Base-by-base conservation (phyloP, 2,888 invertebrate species). In the Caenorhabditis plicata region DNA sequence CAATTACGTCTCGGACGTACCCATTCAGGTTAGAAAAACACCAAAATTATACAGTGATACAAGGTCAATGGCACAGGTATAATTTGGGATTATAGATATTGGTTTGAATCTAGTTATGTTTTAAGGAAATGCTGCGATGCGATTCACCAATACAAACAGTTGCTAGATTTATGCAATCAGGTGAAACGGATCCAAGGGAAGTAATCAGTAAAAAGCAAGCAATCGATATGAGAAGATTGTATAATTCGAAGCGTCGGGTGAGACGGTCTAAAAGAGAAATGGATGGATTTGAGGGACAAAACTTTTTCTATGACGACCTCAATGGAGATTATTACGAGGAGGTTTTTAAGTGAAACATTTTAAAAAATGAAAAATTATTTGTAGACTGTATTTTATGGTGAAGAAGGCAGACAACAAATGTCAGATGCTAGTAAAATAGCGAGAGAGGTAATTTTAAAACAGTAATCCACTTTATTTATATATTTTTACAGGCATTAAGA, bases 31-130 rank as follows among this genome's bases (percentile, higher is more conserved):
- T n/a, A 25, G 61, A 29, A 61, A 51, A 25, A 53, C 53, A 0
- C 61, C 61, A 3, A 61, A 53, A 26, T 27, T 61, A 8, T 61
- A 61, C 41, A 61, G 61, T 15, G 60, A 54, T 22, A 53, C 53
- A 0, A 38, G 53, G 13, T 43, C 46, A 1, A 50, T 60, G 3
- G 53, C 60, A 7, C 54, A 60, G 23, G n/a, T n/a, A n/a, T n/a
- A n/a, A n/a, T n/a, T n/a, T n/a, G n/a, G n/a, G n/a, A n/a, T n/a
- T n/a, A n/a, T n/a, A n/a, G n/a, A n/a, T n/a, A n/a, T n/a, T n/a
- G n/a, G n/a, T n/a, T n/a, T n/a, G n/a, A n/a, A n/a, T n/a, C n/a
- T n/a, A n/a, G n/a, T n/a, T n/a, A n/a, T n/a, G n/a, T n/a, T n/a
- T n/a, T n/a, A n/a, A n/a, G n/a, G 60, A 53, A 11, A 17, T 60